Evolutionary conservation across 1,140 invertebrate species (phyloP).

Genomic region (Tetranychus urticae): DNA sequence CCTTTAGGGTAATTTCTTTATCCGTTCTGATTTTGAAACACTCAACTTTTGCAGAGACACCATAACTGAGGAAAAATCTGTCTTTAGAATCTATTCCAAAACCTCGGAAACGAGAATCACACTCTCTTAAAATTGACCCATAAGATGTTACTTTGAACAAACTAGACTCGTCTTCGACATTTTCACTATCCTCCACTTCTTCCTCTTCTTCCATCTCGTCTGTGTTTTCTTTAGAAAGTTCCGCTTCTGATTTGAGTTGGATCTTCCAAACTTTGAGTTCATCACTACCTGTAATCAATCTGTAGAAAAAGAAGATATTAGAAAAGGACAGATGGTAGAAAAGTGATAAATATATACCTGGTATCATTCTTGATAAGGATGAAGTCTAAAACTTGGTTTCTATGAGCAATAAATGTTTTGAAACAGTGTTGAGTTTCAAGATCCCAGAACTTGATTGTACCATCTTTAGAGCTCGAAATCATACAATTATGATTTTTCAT

Average conservation of each 20-base stretch:
- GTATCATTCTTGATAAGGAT: conserved; percentile 48
- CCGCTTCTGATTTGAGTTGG: conserved; percentile 16
- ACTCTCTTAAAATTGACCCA: conserved; percentile 46
- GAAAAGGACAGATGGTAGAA: not conserved
- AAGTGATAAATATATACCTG: conserved; percentile 14
- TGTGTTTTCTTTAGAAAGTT: not conserved
- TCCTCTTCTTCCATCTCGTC: conserved; percentile 15
- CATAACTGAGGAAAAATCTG: conserved; percentile 51
- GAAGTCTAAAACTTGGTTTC: conserved; percentile 50
- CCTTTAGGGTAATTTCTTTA: conserved; percentile 39
- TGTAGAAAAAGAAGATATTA: not conserved
- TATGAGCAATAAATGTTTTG: conserved; percentile 46
- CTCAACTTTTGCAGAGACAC: conserved; percentile 53
- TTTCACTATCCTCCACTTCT: conserved; percentile 31
- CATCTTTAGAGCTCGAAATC: conserved; percentile 73
- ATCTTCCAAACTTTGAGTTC: conserved; percentile 58
- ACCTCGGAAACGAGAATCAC: conserved; percentile 25
- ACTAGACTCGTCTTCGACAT: conserved; percentile 18
- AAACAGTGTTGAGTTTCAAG: conserved; percentile 83
- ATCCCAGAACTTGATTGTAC: conserved; percentile 93
- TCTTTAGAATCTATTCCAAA: conserved; percentile 27
- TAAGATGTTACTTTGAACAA: conserved; percentile 17
- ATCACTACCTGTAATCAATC: conserved; percentile 59
- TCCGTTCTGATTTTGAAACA: conserved; percentile 51
- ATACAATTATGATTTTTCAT: conserved; percentile 41